These are phyloP conservation scores for Aphelocoma californica DNA, from an alignment of 2,797 vertebrate genomes.

Conservation along the genomic window DNA sequence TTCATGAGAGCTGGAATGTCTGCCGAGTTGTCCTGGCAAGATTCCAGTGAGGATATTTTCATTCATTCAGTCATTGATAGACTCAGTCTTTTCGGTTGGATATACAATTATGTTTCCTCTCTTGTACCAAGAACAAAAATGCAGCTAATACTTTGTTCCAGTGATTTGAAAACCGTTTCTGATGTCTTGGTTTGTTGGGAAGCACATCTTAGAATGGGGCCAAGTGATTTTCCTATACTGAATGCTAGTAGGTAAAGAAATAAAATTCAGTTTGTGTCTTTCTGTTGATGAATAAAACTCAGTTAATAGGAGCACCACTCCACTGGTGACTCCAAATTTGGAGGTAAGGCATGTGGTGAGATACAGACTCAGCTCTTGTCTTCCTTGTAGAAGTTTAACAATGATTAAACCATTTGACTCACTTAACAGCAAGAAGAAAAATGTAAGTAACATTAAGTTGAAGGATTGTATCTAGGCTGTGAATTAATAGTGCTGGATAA, in stretches of 20 bases:
- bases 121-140: slow-evolving; percentile 5
- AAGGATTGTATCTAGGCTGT: slow-evolving; percentile 17
- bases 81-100: neutral
- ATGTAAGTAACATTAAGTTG: slow-evolving; percentile 33
- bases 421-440: slow-evolving; percentile 14
- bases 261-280: slow-evolving; percentile 27
- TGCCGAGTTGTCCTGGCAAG: slow-evolving; percentile 60
- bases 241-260: slow-evolving; percentile 2
- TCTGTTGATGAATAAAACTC: slow-evolving; percentile 26
- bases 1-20: slow-evolving; percentile 54
- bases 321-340: neutral
- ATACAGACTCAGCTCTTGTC: neutral
- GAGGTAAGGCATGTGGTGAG: neutral
- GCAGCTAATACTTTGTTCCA: slow-evolving; percentile 60
- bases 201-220: neutral
- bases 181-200: neutral
- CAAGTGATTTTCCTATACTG: slow-evolving; percentile 4
- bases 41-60: slow-evolving; percentile 66
- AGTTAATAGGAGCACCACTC: neutral
- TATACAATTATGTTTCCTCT: slow-evolving; percentile 1
- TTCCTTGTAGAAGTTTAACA: neutral
- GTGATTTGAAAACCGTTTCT: slow-evolving; percentile 44
- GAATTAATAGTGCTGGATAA: slow-evolving; percentile 43
- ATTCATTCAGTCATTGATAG: slow-evolving; percentile 13
- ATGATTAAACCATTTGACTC: neutral